These are phyloP conservation scores for Podarcis siculus DNA, from an alignment of 2,797 vertebrate genomes.

Conservation along the genomic window DNA sequence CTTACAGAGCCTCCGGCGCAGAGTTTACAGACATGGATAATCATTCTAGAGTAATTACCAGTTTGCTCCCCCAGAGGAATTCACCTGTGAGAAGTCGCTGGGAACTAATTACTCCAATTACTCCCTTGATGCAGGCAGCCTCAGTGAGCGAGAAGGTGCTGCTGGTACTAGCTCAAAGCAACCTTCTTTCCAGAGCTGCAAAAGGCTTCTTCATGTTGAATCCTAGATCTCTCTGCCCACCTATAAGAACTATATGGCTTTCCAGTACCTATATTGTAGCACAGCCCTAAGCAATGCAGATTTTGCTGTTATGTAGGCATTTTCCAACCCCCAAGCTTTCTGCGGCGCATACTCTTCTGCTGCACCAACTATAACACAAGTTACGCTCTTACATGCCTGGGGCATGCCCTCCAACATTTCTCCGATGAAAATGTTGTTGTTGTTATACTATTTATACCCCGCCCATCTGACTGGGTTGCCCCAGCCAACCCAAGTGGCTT, in stretches of 20 bases:
- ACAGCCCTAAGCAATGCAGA: background rate
- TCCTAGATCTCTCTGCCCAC: background rate
- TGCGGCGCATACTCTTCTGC: background rate
- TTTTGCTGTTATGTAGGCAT: background rate
- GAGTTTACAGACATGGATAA: constrained; percentile 26
- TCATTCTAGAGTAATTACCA: constrained; percentile 65
- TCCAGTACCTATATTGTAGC: too few relatives aligned
- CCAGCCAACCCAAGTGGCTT: too few relatives aligned
- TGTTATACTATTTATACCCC: too few relatives aligned
- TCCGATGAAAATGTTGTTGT: too few relatives aligned
- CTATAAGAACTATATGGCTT: background rate
- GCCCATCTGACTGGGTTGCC: too few relatives aligned
- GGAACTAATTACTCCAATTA: constrained; percentile 69
- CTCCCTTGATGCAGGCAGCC: constrained; percentile 41
- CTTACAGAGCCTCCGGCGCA: constrained; percentile 48
- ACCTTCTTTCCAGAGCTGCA: background rate
- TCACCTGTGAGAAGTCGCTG: constrained; percentile 38
- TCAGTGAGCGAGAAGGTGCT: background rate
- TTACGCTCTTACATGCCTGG: too few relatives aligned
- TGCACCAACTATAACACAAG: background rate
- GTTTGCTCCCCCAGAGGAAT: constrained; percentile 44
- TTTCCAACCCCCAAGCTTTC: background rate
- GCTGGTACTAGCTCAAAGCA: constrained; percentile 26
- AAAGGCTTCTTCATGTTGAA: background rate
- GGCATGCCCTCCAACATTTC: too few relatives aligned